Conservation (phyloP, 1,140 invertebrate species). For the Acromyrmex charruanus region DNA sequence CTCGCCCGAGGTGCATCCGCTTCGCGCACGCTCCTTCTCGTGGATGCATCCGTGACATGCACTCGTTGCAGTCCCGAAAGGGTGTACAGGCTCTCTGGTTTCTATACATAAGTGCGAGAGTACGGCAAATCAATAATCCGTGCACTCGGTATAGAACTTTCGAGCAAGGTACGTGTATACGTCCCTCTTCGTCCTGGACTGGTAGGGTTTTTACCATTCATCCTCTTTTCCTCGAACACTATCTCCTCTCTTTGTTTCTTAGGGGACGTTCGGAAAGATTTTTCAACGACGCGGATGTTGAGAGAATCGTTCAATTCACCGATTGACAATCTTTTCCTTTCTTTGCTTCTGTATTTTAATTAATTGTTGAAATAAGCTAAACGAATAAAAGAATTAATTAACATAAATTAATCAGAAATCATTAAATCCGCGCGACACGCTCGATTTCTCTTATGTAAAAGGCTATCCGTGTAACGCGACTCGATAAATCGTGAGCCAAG, state of each 20-base stretch:
- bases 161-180: constrained; percentile 57
- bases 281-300: too few relatives aligned
- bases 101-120: constrained; percentile 72
- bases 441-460: background rate
- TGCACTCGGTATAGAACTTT: constrained; percentile 68
- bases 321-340: background rate
- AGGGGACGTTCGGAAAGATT: too few relatives aligned
- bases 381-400: background rate
- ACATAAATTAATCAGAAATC: constrained; percentile 1
- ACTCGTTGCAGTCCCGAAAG: constrained; percentile 48
- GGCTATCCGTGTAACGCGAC: background rate
- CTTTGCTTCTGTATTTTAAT: background rate
- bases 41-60: constrained; percentile 37
- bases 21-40: background rate
- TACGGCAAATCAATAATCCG: constrained; percentile 78
- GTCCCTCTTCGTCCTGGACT: constrained; percentile 33
- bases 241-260: too few relatives aligned
- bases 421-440: background rate
- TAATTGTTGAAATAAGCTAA: background rate
- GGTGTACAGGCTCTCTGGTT: constrained; percentile 68
- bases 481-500: constrained; percentile 19
- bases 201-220: too few relatives aligned
- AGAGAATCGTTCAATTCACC: background rate
- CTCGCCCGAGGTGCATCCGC: constrained; percentile 8
- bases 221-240: too few relatives aligned